phyloP scores from a whole-genome alignment of 2,113 vertebrate species.

The Arizona elegans region DNA sequence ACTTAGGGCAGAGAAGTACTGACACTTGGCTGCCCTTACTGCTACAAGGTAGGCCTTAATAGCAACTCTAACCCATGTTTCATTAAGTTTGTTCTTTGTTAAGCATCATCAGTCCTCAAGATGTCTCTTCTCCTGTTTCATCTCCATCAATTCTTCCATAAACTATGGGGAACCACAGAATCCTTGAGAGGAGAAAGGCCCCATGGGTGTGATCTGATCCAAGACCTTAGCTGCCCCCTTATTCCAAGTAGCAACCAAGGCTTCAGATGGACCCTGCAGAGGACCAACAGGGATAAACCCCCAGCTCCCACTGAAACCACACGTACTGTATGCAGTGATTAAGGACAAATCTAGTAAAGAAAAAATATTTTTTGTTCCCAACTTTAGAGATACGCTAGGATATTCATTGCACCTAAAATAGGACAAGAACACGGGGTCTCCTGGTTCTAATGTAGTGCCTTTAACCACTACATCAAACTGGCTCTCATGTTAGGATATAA shows the following conservation, averaged over 20 bases:
- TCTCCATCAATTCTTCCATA: neutral
- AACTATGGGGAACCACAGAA: neutral
- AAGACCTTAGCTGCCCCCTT: neutral
- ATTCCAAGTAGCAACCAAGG: neutral
- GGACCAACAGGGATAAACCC: neutral
- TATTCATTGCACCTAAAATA: neutral
- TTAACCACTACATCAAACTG: neutral
- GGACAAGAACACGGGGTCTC: neutral
- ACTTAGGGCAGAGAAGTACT: neutral
- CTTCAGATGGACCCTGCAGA: neutral
- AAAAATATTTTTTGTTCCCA: neutral
- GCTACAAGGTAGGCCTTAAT: neutral
- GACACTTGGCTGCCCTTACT: neutral
- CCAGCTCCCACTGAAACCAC: neutral
- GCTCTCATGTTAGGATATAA: neutral
- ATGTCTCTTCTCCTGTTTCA: neutral
- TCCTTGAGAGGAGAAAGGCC: neutral
- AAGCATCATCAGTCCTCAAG: neutral
- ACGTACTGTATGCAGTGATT: neutral
- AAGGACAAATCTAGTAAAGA: neutral
- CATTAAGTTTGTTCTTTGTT: neutral
- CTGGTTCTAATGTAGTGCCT: neutral
- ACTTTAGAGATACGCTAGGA: neutral
- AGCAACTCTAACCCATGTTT: neutral
- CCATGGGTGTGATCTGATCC: neutral